phyloP scores from a whole-genome alignment of 1,140 invertebrate genomes.

The Nylanderia fulva region DNA sequence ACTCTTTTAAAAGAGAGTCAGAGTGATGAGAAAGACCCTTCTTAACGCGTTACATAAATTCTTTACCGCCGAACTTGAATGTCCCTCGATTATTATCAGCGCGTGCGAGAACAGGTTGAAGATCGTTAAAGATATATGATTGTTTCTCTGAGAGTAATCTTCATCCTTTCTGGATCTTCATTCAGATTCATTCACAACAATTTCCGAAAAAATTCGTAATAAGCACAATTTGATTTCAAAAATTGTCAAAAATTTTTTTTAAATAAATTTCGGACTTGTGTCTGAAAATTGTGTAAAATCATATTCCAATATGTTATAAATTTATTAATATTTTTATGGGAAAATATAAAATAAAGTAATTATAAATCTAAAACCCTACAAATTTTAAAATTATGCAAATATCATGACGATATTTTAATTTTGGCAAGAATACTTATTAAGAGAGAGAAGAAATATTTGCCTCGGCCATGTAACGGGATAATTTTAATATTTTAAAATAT shows the following conservation, averaged over 20 bases:
- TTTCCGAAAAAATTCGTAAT: not conserved
- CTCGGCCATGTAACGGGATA: not conserved
- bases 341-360: not conserved
- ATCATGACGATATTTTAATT: not conserved
- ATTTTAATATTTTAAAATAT: too few species aligned
- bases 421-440: not conserved
- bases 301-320: not conserved
- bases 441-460: not conserved
- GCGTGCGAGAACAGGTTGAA: not conserved
- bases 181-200: not conserved
- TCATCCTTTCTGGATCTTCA: not conserved
- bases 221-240: not conserved
- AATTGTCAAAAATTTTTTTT: not conserved
- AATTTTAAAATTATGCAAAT: not conserved
- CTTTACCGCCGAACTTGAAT: conserved; percentile 2
- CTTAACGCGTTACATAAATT: conserved; percentile 31
- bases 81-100: not conserved
- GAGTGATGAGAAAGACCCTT: not conserved
- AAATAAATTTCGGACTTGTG: not conserved
- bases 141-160: not conserved
- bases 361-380: not conserved
- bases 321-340: not conserved
- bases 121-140: not conserved
- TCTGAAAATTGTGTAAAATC: not conserved
- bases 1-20: conserved; percentile 19